phyloP scores from a whole-genome alignment of 2,113 vertebrate genomes.

The Nothocercus julius region DNA sequence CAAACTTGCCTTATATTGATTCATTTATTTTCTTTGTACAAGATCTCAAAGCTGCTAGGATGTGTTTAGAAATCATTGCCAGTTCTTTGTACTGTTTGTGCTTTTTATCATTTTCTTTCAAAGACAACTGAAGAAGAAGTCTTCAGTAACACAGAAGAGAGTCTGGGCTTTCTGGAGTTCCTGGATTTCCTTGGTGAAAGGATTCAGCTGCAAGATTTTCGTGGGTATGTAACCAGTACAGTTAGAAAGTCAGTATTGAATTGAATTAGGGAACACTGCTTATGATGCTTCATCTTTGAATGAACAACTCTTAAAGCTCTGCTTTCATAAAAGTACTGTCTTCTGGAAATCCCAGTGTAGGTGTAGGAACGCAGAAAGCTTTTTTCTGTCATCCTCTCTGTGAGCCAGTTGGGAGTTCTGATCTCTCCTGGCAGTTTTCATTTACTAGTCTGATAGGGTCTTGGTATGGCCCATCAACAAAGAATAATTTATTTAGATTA shows the following conservation, averaged over 20 bases:
- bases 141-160: constrained; percentile 88
- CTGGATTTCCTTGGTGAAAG: constrained; percentile 87
- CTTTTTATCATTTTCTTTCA: neutral
- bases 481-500: neutral
- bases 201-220: constrained; percentile 85
- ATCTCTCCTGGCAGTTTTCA: neutral
- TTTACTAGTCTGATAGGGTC: neutral
- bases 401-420: neutral
- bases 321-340: neutral
- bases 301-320: neutral
- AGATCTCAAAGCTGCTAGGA: neutral
- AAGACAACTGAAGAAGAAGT: constrained; percentile 90
- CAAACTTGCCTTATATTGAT: neutral
- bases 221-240: constrained; percentile 72
- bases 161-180: constrained; percentile 86
- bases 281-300: neutral
- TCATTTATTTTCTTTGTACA: neutral
- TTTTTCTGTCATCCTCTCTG: neutral
- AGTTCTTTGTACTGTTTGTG: neutral
- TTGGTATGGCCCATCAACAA: neutral
- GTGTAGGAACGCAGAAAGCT: neutral
- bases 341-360: neutral
- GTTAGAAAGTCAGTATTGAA: neutral
- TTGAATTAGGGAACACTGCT: rapidly evolving
- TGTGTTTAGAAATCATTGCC: neutral